Percentiles rank a stretch among this genome's conserved stretches.
phyloP scores from a whole-genome alignment of 2,888 invertebrate genomes.

The Polylopha cassiicola region DNA sequence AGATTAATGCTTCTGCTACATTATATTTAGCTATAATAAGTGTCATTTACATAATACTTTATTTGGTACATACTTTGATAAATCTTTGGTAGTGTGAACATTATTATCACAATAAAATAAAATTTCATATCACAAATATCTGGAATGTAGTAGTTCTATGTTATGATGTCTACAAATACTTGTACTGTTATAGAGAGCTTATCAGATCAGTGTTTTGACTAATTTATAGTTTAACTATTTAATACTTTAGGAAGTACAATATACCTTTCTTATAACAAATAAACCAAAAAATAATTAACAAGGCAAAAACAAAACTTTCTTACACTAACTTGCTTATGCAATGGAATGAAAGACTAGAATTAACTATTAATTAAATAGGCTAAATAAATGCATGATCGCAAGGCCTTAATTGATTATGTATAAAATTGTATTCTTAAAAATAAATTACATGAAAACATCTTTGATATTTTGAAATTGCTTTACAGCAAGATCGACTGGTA shows the following conservation, averaged over 20 bases:
- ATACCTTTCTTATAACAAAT: slow-evolving; percentile 2
- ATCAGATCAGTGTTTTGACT: slow-evolving; percentile 10
- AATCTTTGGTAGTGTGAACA: slow-evolving; percentile 36
- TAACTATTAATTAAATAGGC: slow-evolving; percentile 18
- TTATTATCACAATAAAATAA: slow-evolving; percentile 7
- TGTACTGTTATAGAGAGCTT: slow-evolving; percentile 4
- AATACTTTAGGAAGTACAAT: slow-evolving; percentile 11
- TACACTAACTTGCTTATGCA: slow-evolving; percentile 3
- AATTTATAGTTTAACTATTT: slow-evolving; percentile 2
- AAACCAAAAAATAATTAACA: slow-evolving; percentile 1
- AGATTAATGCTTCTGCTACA: slow-evolving; percentile 45
- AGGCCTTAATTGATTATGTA: slow-evolving; percentile 41
- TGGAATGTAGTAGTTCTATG: slow-evolving; percentile 8
- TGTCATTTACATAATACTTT: slow-evolving; percentile 29
- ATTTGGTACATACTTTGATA: slow-evolving; percentile 27
- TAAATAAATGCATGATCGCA: slow-evolving; percentile 15
- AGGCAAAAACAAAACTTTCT: slow-evolving; percentile 7
- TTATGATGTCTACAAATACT: background rate
- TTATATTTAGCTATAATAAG: slow-evolving; percentile 37
- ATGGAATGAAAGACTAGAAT: slow-evolving; percentile 10
- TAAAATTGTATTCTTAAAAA: slow-evolving; percentile 52
- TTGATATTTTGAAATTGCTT: slow-evolving; percentile 98
- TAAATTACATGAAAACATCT: slow-evolving; percentile 89
- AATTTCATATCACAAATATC: slow-evolving; percentile 23
- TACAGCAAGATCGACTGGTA: slow-evolving; percentile 97